A percentile compares a stretch with the other conserved stretches of the same genome.
phyloP scores from a whole-genome alignment of 1,140 invertebrate species.

The Drosophila nigromelanica region DNA sequence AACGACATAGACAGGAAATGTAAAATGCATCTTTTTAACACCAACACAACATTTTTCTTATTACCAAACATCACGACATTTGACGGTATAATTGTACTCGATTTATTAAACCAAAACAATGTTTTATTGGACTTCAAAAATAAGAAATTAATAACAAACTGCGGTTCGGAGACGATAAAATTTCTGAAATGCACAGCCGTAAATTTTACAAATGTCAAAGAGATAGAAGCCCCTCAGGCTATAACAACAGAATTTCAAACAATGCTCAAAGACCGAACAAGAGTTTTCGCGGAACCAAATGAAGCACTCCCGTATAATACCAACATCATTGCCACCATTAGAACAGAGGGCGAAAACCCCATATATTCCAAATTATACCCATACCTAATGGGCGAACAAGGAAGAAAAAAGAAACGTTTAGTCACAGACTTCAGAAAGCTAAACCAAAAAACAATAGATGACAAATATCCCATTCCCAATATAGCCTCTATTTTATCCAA shows the following conservation, averaged over 20 bases:
- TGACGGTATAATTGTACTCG: conserved; percentile 1
- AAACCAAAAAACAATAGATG: no score
- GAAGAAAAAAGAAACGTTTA: no score
- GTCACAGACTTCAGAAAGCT: no score
- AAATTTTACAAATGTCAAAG: no score
- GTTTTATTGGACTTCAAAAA: conserved; percentile 1
- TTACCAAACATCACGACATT: conserved; percentile 4
- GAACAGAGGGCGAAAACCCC: conserved; percentile 13
- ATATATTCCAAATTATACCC: conserved; percentile 42
- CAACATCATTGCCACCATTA: conserved; percentile 27
- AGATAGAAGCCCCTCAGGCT: neutral
- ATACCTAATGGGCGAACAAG: conserved; percentile 5
- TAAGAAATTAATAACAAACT: neutral
- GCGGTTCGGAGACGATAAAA: no score
- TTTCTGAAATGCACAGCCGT: no score
- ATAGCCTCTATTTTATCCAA: no score
- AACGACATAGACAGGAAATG: no score
- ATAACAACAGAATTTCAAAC: neutral
- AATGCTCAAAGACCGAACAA: neutral
- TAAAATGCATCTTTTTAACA: neutral
- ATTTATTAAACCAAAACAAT: neutral
- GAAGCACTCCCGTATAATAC: neutral
- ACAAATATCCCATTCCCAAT: no score
- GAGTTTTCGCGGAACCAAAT: conserved; percentile 4
- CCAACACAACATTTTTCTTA: neutral